These are phyloP conservation scores for Gnathonemus echidnorhynchus DNA, from an alignment of 2,113 vertebrate species.

Conservation along the genomic window DNA sequence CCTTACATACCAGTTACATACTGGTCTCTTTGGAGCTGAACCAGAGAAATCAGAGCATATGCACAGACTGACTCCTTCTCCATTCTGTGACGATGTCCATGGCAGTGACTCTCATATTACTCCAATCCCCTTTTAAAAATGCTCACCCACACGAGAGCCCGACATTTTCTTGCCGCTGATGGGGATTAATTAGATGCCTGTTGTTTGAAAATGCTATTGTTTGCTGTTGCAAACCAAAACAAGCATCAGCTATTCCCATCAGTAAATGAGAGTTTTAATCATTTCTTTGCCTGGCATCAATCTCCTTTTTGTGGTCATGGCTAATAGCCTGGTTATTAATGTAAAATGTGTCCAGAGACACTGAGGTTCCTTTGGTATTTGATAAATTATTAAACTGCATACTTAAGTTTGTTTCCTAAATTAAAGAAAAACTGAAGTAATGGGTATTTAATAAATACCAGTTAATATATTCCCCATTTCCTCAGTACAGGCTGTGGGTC, in stretches of 20 bases:
- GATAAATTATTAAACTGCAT: background rate
- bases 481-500: background rate
- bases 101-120: slow-evolving; percentile 44
- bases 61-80: slow-evolving; percentile 37
- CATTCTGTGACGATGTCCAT: slow-evolving; percentile 20
- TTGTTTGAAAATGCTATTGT: slow-evolving; percentile 18
- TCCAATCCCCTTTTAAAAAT: slow-evolving; percentile 48
- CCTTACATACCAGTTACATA: background rate
- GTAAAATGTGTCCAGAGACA: background rate
- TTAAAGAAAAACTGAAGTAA: background rate
- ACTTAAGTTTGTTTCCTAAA: background rate
- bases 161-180: slow-evolving; percentile 33
- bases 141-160: slow-evolving; percentile 26
- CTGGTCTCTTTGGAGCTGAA: background rate
- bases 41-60: slow-evolving; percentile 16
- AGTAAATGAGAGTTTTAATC: background rate
- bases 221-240: slow-evolving; percentile 15
- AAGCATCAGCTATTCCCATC: background rate
- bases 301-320: background rate
- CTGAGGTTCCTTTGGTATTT: background rate
- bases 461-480: background rate
- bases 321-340: background rate
- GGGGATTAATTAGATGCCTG: slow-evolving; percentile 38
- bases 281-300: background rate
- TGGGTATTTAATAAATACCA: background rate